Percentiles rank a stretch among this genome's conserved stretches.
phyloP scores from a whole-genome alignment of 2,888 invertebrate genomes.

The Odontocerum albicorne region DNA sequence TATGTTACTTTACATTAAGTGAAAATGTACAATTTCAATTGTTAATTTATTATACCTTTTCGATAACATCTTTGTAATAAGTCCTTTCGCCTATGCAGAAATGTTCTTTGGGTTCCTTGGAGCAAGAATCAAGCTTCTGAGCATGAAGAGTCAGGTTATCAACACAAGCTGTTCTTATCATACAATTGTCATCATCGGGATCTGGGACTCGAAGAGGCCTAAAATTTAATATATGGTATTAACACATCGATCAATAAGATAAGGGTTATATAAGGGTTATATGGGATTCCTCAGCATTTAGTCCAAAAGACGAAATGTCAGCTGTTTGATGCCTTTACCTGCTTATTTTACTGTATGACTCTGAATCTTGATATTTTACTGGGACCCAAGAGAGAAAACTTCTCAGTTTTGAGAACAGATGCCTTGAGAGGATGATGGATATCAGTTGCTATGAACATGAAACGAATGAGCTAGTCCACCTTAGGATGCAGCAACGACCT shows the following conservation, averaged over 20 bases:
- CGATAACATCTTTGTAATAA: slow-evolving; percentile 13
- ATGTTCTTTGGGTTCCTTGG: slow-evolving; percentile 10
- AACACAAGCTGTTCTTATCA: slow-evolving; percentile 9
- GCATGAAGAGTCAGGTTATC: slow-evolving; percentile 5
- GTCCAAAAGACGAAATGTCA: no score
- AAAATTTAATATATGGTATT: background rate
- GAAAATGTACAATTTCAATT: background rate
- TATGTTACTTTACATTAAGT: background rate
- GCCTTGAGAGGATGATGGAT: no score
- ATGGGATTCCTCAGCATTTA: no score
- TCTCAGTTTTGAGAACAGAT: no score
- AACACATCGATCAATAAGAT: background rate
- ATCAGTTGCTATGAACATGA: no score
- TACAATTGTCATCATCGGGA: slow-evolving; percentile 16
- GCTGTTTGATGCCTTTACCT: no score
- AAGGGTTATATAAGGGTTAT: no score
- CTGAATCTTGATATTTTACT: no score
- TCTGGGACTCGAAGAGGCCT: slow-evolving; percentile 9
- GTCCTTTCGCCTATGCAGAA: slow-evolving; percentile 12
- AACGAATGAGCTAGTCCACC: no score
- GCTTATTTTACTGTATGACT: no score
- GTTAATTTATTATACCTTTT: slow-evolving; percentile 18
- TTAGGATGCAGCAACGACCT: no score
- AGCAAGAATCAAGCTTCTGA: background rate
- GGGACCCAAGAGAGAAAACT: no score